Percentiles rank a stretch among this genome's conserved stretches.
phyloP scores from a whole-genome alignment of 2,797 vertebrate species.

The Heterohyrax brucei region DNA sequence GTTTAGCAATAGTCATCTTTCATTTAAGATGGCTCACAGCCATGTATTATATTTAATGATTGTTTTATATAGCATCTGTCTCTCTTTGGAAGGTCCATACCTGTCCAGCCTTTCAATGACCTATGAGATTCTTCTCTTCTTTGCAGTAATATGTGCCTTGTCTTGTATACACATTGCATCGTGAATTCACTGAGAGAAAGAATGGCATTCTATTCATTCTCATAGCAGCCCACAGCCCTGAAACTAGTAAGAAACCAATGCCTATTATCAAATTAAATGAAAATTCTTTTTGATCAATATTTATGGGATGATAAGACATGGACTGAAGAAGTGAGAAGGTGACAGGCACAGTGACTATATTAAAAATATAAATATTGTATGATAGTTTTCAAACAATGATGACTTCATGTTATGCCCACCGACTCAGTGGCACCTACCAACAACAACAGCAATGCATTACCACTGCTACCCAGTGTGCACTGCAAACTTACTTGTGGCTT shows the following conservation, averaged over 20 bases:
- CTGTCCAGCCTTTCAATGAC: constrained; percentile 21
- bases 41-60: not conserved
- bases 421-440: too few species aligned
- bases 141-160: constrained; percentile 43
- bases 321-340: constrained; percentile 24
- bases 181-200: constrained; percentile 31
- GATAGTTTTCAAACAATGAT: not conserved
- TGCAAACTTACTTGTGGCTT: too few species aligned
- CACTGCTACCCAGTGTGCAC: too few species aligned
- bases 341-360: not conserved
- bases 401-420: not conserved
- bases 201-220: not conserved
- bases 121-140: not conserved
- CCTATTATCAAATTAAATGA: constrained; percentile 66
- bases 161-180: not conserved
- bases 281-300: constrained; percentile 13
- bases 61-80: not conserved
- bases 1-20: constrained; percentile 29
- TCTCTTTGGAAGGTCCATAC: not conserved
- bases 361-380: not conserved
- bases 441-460: too few species aligned
- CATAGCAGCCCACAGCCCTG: not conserved
- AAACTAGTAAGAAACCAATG: not conserved
- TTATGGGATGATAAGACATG: constrained; percentile 19
- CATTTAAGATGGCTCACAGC: constrained; percentile 46